Conservation (phyloP, 2,888 invertebrate species). For the Lapara coniferarum region DNA sequence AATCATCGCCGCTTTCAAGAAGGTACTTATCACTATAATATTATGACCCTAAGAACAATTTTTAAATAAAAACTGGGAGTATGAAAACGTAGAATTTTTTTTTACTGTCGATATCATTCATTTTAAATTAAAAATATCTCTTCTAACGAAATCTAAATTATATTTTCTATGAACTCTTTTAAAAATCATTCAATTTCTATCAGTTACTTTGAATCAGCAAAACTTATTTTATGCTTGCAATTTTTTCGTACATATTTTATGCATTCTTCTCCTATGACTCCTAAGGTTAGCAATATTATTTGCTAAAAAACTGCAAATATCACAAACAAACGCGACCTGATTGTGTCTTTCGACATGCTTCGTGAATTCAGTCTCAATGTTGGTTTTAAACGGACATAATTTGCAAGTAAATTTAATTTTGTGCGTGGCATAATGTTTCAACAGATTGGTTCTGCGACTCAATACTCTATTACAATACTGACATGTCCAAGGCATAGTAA, state of each 20-base stretch:
- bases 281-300: slow-evolving; percentile 25
- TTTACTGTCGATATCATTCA: too few relatives aligned
- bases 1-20: too few relatives aligned
- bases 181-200: background rate
- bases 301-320: slow-evolving; percentile 29
- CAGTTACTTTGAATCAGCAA: background rate
- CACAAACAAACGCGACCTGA: slow-evolving; percentile 17
- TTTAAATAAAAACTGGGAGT: too few relatives aligned
- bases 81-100: too few relatives aligned
- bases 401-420: background rate
- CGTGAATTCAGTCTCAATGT: background rate
- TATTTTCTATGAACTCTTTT: background rate
- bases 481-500: background rate
- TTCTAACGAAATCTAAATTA: too few relatives aligned
- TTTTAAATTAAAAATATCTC: too few relatives aligned
- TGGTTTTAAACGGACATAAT: slow-evolving; percentile 3
- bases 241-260: slow-evolving; percentile 10
- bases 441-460: background rate
- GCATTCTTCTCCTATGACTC: slow-evolving; percentile 27
- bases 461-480: background rate
- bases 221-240: background rate
- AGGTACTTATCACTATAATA: background rate
- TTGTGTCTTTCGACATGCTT: slow-evolving; percentile 34
- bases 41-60: background rate
- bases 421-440: background rate